Percentiles rank a stretch among this genome's conserved stretches.
Evolutionary conservation across 2,113 vertebrate species (phyloP).

Genomic region (Phycodurus eques): DNA sequence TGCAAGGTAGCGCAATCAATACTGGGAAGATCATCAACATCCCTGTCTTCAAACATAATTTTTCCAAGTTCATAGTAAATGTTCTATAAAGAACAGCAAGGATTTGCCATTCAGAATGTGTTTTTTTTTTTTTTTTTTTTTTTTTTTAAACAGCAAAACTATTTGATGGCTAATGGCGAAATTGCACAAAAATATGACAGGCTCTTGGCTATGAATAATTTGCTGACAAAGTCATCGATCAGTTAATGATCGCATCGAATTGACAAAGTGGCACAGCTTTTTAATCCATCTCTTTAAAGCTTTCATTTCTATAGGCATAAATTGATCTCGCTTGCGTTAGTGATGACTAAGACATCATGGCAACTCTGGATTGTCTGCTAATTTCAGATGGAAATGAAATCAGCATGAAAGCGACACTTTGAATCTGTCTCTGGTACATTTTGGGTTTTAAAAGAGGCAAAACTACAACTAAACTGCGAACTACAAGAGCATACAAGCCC

Average conservation of each 20-base stretch:
- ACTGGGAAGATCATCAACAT: slow-evolving; percentile 32
- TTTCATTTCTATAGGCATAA: slow-evolving; percentile 51
- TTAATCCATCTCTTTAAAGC: slow-evolving; percentile 45
- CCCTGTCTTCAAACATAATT: slow-evolving; percentile 17
- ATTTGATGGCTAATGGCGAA: slow-evolving; percentile 50
- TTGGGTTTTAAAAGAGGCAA: not conserved
- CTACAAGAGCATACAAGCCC: not conserved
- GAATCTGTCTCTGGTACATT: slow-evolving; percentile 3
- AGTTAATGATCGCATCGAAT: slow-evolving; percentile 54
- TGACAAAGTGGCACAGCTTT: slow-evolving; percentile 39
- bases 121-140: slow-evolving; percentile 17
- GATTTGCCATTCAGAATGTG: slow-evolving; percentile 11
- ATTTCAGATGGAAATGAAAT: slow-evolving; percentile 20
- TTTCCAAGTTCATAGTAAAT: slow-evolving; percentile 6
- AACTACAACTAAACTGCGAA: not conserved
- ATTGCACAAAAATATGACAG: slow-evolving; percentile 46
- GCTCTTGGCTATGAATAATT: slow-evolving; percentile 44
- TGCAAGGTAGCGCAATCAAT: slow-evolving; percentile 57
- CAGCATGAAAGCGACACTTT: slow-evolving; percentile 13
- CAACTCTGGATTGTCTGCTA: slow-evolving; percentile 18
- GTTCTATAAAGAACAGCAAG: slow-evolving; percentile 9
- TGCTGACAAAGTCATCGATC: slow-evolving; percentile 61
- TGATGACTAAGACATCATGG: slow-evolving; percentile 42
- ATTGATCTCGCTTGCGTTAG: slow-evolving; percentile 16
- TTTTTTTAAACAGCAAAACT: slow-evolving; percentile 38